Evolutionary conservation across 2,797 vertebrate genomes (phyloP), one percentile per base, ranked within the genome.

Genomic region (Diglossa cyanea): DNA sequence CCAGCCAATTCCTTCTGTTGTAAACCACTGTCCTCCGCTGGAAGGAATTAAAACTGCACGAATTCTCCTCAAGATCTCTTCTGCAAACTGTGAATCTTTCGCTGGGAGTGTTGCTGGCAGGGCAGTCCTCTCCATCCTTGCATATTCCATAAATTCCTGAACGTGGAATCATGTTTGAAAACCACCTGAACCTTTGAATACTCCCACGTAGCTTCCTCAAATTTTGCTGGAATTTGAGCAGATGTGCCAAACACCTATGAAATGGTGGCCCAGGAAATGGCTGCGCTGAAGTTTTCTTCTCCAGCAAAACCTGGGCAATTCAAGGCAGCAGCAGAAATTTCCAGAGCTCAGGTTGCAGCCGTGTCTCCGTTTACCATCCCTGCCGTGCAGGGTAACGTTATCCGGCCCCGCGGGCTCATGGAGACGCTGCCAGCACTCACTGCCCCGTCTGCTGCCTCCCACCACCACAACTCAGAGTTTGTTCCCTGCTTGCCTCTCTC

Each of bases 21-120:
- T 89, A 88, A 93, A 89, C 92, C 95, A 93, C 95, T 95, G 94
- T 65, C 94, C 94, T 95, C 94, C 94, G 1, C 95, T 97, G 96
- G 94, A 93, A 80, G 89, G 84, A 94, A 93, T 58, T 77, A 58
- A 95, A 95, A 96, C 88, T 95, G 89, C 95, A 95, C 28, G 2
- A 4, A 8, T 68, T n/a, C 50, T 61, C 47, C 57, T 76, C 31
- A 0, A 54, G 63, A 20, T 8, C 60, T 26, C 3, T 2, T 10
- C 67, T 51, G 67, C 74, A 57, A 60, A 23, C 11, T 26, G 12
- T 0, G 0, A 35, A 5, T 7, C 47, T 76, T 51, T 33, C 1
- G 0, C 76, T 21, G 18, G 31, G 31, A 53, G 37, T 10, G 51
- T 17, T 35, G 61, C 39, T 40, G 76, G 50, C 35, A 50, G 57